Conservation (phyloP, 1,140 invertebrate genomes). For the Papilio polytes region DNA sequence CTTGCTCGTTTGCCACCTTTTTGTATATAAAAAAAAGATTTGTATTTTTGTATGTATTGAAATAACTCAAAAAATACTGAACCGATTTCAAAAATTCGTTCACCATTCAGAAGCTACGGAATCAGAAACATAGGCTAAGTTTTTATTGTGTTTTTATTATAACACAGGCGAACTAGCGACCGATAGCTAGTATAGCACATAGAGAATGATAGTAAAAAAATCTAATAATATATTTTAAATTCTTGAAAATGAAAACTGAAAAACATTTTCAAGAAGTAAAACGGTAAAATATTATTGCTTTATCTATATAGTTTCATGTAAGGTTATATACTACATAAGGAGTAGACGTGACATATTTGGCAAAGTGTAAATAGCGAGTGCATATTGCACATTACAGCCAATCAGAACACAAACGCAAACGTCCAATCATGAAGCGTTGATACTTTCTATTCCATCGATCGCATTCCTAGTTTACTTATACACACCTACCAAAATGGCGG, state of each 20-base stretch:
- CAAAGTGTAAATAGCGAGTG: slow-evolving; percentile 28
- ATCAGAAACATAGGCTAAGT: no score
- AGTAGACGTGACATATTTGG: neutral
- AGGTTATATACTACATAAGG: neutral
- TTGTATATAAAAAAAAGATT: no score
- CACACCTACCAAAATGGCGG: slow-evolving; percentile 40
- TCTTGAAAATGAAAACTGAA: neutral
- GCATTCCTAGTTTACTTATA: slow-evolving; percentile 37
- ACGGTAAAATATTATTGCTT: neutral
- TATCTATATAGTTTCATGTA: neutral
- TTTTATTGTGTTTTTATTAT: no score
- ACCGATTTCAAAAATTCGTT: no score
- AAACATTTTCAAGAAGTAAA: neutral
- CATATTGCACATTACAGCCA: slow-evolving; percentile 27
- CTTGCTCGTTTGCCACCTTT: no score
- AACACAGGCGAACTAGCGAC: no score
- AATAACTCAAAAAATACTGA: no score
- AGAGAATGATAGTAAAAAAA: no score
- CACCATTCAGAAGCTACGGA: no score
- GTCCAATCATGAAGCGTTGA: slow-evolving; percentile 31
- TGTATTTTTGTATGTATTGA: no score
- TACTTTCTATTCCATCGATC: slow-evolving; percentile 39
- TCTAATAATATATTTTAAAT: no score
- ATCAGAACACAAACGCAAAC: slow-evolving; percentile 26
- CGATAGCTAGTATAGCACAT: no score